These are phyloP conservation scores for Chrysolina oricalcia DNA, from an alignment of 2,888 invertebrate species.

Conservation along the genomic window DNA sequence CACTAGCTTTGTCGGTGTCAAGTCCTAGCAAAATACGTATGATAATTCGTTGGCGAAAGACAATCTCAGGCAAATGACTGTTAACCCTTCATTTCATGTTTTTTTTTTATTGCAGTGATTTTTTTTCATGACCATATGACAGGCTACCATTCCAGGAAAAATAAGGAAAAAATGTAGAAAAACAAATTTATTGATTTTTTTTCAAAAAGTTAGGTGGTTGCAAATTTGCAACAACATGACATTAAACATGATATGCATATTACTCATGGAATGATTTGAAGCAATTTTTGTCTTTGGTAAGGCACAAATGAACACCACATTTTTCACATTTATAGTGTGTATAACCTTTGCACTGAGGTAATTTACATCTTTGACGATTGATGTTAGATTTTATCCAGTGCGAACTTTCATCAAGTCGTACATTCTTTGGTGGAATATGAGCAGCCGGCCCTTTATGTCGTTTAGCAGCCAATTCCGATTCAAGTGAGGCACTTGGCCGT, in stretches of 20 bases:
- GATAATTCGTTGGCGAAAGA: too few species aligned
- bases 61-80: too few species aligned
- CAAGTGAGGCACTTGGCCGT: not conserved
- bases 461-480: not conserved
- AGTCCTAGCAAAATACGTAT: too few species aligned
- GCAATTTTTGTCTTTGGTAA: conserved; percentile 26
- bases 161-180: not conserved
- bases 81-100: not conserved
- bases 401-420: conserved; percentile 6
- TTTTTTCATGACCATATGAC: not conserved
- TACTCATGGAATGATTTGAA: not conserved
- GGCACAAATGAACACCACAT: conserved; percentile 19
- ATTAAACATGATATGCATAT: not conserved
- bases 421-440: not conserved
- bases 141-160: not conserved
- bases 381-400: not conserved
- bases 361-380: not conserved
- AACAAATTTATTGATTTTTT: not conserved
- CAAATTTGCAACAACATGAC: conserved; percentile 8
- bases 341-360: not conserved
- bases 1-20: too few species aligned
- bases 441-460: not conserved
- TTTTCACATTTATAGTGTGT: conserved; percentile 17
- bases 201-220: not conserved
- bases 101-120: not conserved